Evolutionary conservation across 2,797 vertebrate species (phyloP), one percentile per base, ranked within the genome.

Genomic region (Columba guinea): DNA sequence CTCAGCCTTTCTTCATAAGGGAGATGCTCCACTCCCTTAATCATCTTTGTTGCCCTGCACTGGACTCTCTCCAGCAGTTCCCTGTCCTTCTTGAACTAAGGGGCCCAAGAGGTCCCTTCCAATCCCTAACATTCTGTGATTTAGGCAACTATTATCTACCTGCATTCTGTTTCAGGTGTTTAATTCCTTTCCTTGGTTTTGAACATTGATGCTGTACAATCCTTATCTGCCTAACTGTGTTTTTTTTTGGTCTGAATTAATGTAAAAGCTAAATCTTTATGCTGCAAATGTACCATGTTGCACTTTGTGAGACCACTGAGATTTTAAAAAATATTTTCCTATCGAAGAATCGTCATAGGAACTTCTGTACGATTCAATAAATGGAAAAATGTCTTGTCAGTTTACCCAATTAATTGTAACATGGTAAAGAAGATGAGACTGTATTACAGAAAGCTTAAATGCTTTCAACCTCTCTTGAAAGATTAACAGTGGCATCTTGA

Each of bases 401-500:
- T 58, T 34, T 52, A 28, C 46, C 21, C 93, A 93, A 96, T 94
- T 96, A 95, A 84, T 90, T 62, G 49, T 77, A 92, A 91, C 64
- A 32, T 68, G 14, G 48, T 67, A 91, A 95, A 92, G 77, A 69
- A 87, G 63, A 78, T 55, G 52, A 77, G 35, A 90, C 94, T 63
- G 8, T 81, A 85, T 96, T 95, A 85, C 65, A 80, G 62, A 95
- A 84, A 82, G 53, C 44, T 92, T 79, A 94, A 96, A 85, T 52
- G 32, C 19, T 67, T 97, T 90, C 93, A 92, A 63, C 41, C 68
- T 95, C 39, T 85, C 71, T 87, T 81, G 84, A 91, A 93, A 86
- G 44, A 94, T 93, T 94, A 96, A 84, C 55, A 52, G 41, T 75
- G 68, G 70, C 55, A 92, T 76, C 32, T 94, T 34, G 86, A n/a